phyloP scores from a whole-genome alignment of 2,113 vertebrate species.

The Butorides virescens region DNA sequence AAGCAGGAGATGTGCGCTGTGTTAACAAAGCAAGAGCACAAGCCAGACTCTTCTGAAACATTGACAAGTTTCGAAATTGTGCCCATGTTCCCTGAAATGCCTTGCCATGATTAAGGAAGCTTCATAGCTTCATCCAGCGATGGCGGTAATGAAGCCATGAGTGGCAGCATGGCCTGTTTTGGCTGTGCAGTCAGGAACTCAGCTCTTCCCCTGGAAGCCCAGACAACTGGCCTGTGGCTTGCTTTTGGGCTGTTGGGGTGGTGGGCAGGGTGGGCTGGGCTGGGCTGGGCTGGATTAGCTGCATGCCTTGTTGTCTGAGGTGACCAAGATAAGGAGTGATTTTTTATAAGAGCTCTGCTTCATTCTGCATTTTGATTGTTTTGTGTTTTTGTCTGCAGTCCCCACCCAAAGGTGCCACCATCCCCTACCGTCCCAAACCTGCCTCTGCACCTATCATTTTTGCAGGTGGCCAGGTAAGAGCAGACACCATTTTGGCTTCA shows the following conservation, averaged over 20 bases:
- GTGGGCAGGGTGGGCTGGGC: background rate
- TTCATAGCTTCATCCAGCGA: background rate
- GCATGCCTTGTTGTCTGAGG: background rate
- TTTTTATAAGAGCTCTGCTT: background rate
- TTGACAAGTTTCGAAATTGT: background rate
- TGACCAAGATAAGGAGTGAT: background rate
- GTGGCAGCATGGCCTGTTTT: background rate
- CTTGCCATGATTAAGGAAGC: background rate
- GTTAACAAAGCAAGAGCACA: background rate
- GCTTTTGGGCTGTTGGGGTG: background rate
- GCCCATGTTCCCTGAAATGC: background rate
- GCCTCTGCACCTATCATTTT: constrained; percentile 81
- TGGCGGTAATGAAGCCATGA: background rate
- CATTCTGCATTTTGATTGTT: constrained; percentile 11
- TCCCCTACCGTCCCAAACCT: constrained; percentile 90
- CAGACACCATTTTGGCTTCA: constrained; percentile 79
- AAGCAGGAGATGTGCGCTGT: background rate
- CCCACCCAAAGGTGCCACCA: constrained; percentile 92
- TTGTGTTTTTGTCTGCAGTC: constrained; percentile 78
- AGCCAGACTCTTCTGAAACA: background rate
- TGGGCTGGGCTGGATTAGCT: background rate
- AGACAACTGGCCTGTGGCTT: accelerated
- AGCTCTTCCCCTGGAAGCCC: background rate
- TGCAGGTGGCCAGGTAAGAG: constrained; percentile 82
- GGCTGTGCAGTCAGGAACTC: accelerated